These are phyloP conservation scores for Aurelia sp. DNA, from an alignment of 30 jellyfish, hydroid and myxozoan species.

Conservation along the genomic window DNA sequence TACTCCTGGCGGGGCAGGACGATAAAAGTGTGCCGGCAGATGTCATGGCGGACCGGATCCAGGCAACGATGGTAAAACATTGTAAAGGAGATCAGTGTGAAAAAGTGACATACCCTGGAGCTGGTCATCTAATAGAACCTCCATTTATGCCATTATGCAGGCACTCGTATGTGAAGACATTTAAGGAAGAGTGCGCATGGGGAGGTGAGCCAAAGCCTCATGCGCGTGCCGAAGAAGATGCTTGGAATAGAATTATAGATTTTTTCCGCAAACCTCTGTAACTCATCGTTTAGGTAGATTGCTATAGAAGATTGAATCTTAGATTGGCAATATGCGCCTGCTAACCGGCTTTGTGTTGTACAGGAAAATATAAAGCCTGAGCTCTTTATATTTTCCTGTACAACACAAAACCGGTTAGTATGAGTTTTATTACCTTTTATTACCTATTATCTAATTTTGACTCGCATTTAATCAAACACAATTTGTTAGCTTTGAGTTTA, in stretches of 20 bases:
- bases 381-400: no score
- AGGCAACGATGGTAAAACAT: background rate
- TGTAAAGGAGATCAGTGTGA: background rate
- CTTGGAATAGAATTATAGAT: constrained; percentile 37
- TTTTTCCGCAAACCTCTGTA: background rate
- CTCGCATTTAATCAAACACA: no score
- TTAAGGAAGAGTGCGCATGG: constrained; percentile 2
- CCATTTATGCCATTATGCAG: constrained; percentile 55
- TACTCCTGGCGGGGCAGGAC: constrained; percentile 29
- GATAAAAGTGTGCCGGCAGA: constrained; percentile 15
- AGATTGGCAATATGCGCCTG: no score
- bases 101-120: constrained; percentile 25
- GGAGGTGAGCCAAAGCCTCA: constrained; percentile 56
- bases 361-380: no score
- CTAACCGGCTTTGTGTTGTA: no score
- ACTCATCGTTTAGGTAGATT: background rate
- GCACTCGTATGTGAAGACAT: background rate
- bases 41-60: constrained; percentile 1
- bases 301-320: no score
- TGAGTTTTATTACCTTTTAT: no score
- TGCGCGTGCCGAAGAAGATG: constrained; percentile 56
- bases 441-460: no score
- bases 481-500: no score
- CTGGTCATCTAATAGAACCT: constrained; percentile 81
- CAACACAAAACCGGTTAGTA: no score